Evolutionary conservation across 2,113 vertebrate species (phyloP).

Genomic region (Furnarius figulus): DNA sequence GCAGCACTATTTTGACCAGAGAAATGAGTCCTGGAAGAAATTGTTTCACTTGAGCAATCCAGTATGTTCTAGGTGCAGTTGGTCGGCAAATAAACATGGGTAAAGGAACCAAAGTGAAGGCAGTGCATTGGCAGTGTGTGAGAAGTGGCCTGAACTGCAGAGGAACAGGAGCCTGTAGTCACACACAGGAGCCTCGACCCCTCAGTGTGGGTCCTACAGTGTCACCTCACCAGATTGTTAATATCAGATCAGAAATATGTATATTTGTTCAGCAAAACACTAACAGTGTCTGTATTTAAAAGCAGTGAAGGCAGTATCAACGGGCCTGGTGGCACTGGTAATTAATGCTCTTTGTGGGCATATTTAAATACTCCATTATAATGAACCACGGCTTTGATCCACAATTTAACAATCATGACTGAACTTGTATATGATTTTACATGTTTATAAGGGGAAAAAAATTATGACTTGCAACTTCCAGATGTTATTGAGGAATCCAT

Average conservation of each 20-base stretch:
- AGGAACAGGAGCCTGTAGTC: background rate
- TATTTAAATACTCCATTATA: background rate
- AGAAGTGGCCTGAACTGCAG: background rate
- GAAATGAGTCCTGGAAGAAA: background rate
- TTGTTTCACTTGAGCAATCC: background rate
- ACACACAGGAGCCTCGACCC: rapidly evolving
- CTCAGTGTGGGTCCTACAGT: background rate
- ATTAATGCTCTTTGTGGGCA: background rate
- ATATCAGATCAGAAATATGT: background rate
- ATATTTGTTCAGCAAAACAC: background rate
- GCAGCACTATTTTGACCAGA: background rate
- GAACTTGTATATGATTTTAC: constrained; percentile 20
- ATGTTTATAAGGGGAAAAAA: background rate
- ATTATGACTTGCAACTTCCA: background rate
- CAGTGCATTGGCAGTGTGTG: rapidly evolving
- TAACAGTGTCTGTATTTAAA: background rate
- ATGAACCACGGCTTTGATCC: background rate
- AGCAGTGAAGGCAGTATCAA: background rate
- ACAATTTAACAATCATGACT: constrained; percentile 13
- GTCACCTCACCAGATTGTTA: background rate
- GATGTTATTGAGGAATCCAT: background rate
- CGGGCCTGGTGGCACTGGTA: background rate
- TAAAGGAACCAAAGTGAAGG: background rate
- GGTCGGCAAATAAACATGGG: background rate
- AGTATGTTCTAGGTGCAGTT: background rate